These are phyloP conservation scores for Dipodomys merriami DNA, from an alignment of 2,113 vertebrate species.

Conservation along the genomic window DNA sequence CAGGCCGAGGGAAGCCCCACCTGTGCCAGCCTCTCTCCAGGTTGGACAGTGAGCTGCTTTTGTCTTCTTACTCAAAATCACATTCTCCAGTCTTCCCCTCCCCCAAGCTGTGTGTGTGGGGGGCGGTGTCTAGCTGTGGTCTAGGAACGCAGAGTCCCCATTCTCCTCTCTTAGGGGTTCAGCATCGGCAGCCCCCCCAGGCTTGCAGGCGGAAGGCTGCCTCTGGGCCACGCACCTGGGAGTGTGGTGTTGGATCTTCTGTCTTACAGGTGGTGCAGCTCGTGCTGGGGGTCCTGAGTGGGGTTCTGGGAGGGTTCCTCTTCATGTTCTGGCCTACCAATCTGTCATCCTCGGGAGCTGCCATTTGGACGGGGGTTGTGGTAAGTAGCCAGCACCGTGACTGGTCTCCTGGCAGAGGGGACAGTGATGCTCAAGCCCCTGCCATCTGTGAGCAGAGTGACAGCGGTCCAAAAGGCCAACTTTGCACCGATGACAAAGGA, in stretches of 20 bases:
- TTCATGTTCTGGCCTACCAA: neutral
- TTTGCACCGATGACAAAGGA: neutral
- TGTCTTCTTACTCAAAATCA: neutral
- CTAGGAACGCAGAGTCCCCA: too few relatives aligned
- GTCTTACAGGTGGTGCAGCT: conserved; percentile 58
- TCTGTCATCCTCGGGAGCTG: neutral
- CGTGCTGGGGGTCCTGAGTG: conserved; percentile 48
- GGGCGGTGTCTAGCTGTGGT: too few relatives aligned
- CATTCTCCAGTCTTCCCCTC: too few relatives aligned
- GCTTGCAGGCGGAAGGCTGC: neutral
- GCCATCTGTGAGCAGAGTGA: neutral
- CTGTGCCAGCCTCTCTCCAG: neutral
- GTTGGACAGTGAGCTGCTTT: neutral
- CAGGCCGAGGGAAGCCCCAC: neutral
- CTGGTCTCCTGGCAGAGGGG: neutral
- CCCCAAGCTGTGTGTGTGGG: too few relatives aligned
- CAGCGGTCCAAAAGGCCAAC: neutral
- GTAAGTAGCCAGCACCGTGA: conserved; percentile 3
- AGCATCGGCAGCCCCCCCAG: neutral
- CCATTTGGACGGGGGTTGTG: conserved; percentile 64
- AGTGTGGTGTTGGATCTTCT: neutral
- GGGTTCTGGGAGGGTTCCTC: conserved; percentile 49
- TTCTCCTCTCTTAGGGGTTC: neutral
- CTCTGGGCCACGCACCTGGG: neutral
- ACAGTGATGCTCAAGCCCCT: neutral